These are phyloP conservation scores for Neodiprion pinetum DNA, from an alignment of 1,140 invertebrate species.

Conservation along the genomic window DNA sequence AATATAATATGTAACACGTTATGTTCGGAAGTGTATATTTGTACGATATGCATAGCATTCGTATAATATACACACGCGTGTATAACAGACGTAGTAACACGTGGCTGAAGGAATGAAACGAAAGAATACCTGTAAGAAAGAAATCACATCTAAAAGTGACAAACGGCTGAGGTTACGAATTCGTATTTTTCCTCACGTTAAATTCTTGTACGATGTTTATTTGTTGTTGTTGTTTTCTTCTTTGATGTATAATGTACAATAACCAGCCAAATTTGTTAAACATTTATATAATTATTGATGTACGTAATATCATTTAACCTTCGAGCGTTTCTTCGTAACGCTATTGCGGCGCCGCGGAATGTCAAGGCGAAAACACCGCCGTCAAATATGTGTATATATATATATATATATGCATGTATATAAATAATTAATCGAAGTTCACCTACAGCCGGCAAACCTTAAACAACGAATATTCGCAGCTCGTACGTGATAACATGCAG, in stretches of 20 bases:
- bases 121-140: background rate
- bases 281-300: no score
- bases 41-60: background rate
- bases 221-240: constrained; percentile 18
- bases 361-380: constrained; percentile 1
- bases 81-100: no score
- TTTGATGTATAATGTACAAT: no score
- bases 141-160: background rate
- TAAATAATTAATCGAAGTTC: no score
- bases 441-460: no score
- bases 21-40: background rate
- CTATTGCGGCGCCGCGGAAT: constrained; percentile 1
- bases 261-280: no score
- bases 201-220: constrained; percentile 26
- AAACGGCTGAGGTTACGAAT: background rate
- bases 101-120: background rate
- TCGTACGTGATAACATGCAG: no score
- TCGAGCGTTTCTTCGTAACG: background rate
- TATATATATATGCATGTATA: no score
- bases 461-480: no score
- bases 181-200: no score
- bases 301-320: background rate
- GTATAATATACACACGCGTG: background rate
- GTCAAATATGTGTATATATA: background rate
- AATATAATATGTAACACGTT: no score